These are phyloP conservation scores for Chiloscyllium punctatum DNA, from an alignment of 2,797 vertebrate species.

Conservation along the genomic window DNA sequence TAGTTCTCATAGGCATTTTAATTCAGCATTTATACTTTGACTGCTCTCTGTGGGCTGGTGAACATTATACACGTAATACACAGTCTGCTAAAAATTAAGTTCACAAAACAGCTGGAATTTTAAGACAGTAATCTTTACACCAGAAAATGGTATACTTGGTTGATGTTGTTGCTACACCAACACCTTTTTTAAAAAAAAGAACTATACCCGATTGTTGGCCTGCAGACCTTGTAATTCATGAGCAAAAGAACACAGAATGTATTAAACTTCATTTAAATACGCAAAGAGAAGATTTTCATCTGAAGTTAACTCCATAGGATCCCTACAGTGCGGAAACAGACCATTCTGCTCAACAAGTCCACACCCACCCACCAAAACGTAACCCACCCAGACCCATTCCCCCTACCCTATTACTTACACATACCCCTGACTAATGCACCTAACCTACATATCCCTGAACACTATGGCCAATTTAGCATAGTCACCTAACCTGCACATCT, in stretches of 20 bases:
- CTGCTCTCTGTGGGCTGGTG: background rate
- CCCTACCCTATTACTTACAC: too few relatives aligned
- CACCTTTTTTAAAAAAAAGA: background rate
- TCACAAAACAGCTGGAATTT: conserved; percentile 21
- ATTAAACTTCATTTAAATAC: background rate
- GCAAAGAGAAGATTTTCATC: background rate
- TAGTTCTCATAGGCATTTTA: background rate
- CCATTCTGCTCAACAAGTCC: too few relatives aligned
- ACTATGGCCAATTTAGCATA: too few relatives aligned
- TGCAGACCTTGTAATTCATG: background rate
- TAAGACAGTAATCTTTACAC: background rate
- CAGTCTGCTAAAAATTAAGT: conserved; percentile 21
- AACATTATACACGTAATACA: background rate
- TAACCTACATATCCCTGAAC: too few relatives aligned
- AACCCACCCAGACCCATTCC: too few relatives aligned
- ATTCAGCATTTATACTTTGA: background rate
- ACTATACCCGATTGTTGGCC: background rate
- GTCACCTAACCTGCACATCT: too few relatives aligned
- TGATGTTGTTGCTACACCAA: background rate
- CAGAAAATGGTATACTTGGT: background rate
- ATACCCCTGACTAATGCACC: too few relatives aligned
- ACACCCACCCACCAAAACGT: too few relatives aligned
- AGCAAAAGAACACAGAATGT: background rate
- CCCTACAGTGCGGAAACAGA: too few relatives aligned
- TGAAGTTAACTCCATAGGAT: background rate